Conservation (phyloP, 2,888 invertebrate species). For the Actias luna region DNA sequence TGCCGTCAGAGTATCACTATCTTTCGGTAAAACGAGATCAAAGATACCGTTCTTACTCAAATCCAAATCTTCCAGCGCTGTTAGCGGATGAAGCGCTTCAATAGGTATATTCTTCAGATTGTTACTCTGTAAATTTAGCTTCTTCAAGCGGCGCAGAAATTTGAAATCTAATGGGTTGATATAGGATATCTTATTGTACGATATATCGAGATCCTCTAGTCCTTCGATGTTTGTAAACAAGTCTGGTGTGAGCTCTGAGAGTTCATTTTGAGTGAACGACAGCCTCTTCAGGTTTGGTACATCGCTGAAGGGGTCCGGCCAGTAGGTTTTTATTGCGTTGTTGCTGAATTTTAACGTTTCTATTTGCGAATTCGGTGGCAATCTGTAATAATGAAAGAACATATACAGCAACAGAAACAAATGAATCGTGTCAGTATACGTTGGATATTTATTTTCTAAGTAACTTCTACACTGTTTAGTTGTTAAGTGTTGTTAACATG, state of each 20-base stretch:
- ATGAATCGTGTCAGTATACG: not conserved
- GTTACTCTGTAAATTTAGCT: slow-evolving; percentile 75
- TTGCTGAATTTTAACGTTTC: slow-evolving; percentile 65
- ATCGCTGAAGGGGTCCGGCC: slow-evolving; percentile 71
- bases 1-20: slow-evolving; percentile 46
- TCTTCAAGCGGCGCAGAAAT: slow-evolving; percentile 52
- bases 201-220: slow-evolving; percentile 77
- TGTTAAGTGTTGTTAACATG: no score
- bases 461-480: no score
- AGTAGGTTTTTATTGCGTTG: slow-evolving; percentile 70
- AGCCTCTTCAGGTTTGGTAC: slow-evolving; percentile 63
- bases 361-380: slow-evolving; percentile 67
- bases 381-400: slow-evolving; percentile 48
- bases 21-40: slow-evolving; percentile 57
- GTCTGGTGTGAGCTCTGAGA: slow-evolving; percentile 68
- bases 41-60: slow-evolving; percentile 73
- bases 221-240: slow-evolving; percentile 65
- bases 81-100: slow-evolving; percentile 61
- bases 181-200: slow-evolving; percentile 70
- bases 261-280: slow-evolving; percentile 75
- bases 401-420: not conserved
- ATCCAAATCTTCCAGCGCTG: slow-evolving; percentile 67
- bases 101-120: slow-evolving; percentile 62
- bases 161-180: slow-evolving; percentile 68
- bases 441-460: no score